Evolutionary conservation across 2,113 vertebrate species (phyloP), one percentile per base, ranked within the genome.

Genomic region (Cinclus mexicanus): DNA sequence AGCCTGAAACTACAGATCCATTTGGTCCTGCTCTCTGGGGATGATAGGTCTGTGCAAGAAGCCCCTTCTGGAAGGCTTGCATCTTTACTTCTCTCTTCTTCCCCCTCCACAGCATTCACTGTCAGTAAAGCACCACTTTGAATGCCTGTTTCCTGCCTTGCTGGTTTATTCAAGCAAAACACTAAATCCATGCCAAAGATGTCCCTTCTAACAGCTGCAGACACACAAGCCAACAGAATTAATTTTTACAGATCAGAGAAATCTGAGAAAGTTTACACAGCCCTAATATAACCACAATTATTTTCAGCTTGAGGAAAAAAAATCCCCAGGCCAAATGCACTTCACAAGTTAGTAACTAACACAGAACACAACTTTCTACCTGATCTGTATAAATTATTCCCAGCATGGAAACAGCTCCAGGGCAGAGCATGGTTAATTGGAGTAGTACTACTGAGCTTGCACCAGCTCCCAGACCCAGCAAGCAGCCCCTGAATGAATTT

Each of bases 161-260:
- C 10, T 69, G 28, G 26, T 76, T 76, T 87, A 22, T 59, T 65
- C 42, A 74, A 65, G 59, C 39, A 77, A 91, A 87, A 49, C 64
- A 63, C 63, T 87, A 79, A 85, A 85, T 33, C 35, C 46, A 13
- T 42, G 63, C 57, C 74, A 87, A 94, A 87, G 60, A 60, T 31
- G 59, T 28, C 55, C 44, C 74, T 87, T 18, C 35, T 72, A 91
- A 70, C 74, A 95, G 91, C 87, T 93, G 91, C 10, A 3, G 63
- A 74, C 39, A 79, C 53, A 50, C 1, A 5, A 83, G 49, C 60
- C 60, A 89, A 49, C 33, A 37, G 49, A 93, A 93, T 57, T 85
- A 57, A 65, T 89, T 95, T 87, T 84, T 79, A 78, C 65, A 72
- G 87, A 90, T 64, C 65, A 85, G 77, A 68, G 83, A 92, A 81